phyloP scores from a whole-genome alignment of 2,888 invertebrate genomes.

The Drosophila parthenogenetica region DNA sequence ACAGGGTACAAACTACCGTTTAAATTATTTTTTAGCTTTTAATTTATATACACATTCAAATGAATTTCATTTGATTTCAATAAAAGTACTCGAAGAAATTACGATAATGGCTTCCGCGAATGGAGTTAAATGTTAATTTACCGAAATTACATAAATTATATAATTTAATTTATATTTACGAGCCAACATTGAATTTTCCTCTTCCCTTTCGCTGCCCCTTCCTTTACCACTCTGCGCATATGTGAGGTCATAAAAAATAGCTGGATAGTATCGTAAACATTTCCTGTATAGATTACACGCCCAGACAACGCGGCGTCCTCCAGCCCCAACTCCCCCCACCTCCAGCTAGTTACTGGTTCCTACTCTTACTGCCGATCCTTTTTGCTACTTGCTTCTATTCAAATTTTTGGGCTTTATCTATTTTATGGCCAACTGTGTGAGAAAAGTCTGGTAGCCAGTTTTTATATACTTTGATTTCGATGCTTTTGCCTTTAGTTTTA shows the following conservation, averaged over 20 bases:
- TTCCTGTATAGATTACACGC: conserved; percentile 63
- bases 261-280: conserved; percentile 63
- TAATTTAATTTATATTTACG: conserved; percentile 80
- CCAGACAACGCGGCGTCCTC: conserved; percentile 67
- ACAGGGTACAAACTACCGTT: no score
- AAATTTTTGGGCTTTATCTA: conserved; percentile 70
- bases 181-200: conserved; percentile 24
- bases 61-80: conserved; percentile 66
- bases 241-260: conserved; percentile 59
- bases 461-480: conserved; percentile 76
- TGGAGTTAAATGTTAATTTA: conserved; percentile 64
- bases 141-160: conserved; percentile 64
- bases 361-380: not conserved
- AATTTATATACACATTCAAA: conserved; percentile 40
- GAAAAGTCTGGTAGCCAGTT: conserved; percentile 58
- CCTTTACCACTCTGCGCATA: conserved; percentile 18
- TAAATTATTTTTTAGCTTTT: no score
- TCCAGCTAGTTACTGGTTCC: not conserved
- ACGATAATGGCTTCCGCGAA: conserved; percentile 75
- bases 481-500: conserved; percentile 68
- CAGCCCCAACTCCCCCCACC: not conserved
- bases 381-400: conserved; percentile 56
- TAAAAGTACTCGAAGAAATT: conserved; percentile 53
- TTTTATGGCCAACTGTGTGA: conserved; percentile 72
- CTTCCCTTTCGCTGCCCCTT: not conserved